phyloP scores from a whole-genome alignment of 2,888 invertebrate genomes.

The Abrostola triplasia region DNA sequence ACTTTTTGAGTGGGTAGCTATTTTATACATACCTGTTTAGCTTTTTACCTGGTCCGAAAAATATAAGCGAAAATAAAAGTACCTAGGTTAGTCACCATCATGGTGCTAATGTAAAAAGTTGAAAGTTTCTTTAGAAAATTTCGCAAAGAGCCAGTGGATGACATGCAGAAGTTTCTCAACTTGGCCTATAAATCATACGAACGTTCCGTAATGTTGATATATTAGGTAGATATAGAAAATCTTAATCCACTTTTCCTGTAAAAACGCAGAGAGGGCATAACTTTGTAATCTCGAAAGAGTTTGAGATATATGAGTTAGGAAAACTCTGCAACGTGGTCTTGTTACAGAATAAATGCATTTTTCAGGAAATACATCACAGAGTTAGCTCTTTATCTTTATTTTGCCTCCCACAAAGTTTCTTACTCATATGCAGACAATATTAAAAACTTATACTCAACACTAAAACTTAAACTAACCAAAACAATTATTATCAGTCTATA shows the following conservation, averaged over 20 bases:
- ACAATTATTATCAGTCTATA: neutral
- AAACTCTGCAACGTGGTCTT: constrained; percentile 62
- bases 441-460: neutral
- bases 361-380: constrained; percentile 45
- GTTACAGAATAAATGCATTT: constrained; percentile 60
- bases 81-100: constrained; percentile 64
- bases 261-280: constrained; percentile 73
- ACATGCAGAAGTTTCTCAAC: constrained; percentile 83
- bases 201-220: constrained; percentile 81
- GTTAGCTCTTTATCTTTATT: constrained; percentile 40
- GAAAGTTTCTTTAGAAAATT: constrained; percentile 81
- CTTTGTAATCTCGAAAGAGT: constrained; percentile 79
- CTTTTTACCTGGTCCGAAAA: constrained; percentile 10
- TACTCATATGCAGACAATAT: constrained; percentile 18
- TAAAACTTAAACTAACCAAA: neutral
- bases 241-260: constrained; percentile 85
- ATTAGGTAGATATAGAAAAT: constrained; percentile 81
- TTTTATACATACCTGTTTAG: neutral
- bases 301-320: constrained; percentile 71
- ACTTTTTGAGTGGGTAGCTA: neutral
- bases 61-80: constrained; percentile 37
- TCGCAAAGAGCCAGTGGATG: constrained; percentile 80
- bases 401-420: constrained; percentile 10
- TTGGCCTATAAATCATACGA: constrained; percentile 85
- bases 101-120: constrained; percentile 82